phyloP scores from a whole-genome alignment of 2,797 vertebrate genomes.

The Meda fulgida region DNA sequence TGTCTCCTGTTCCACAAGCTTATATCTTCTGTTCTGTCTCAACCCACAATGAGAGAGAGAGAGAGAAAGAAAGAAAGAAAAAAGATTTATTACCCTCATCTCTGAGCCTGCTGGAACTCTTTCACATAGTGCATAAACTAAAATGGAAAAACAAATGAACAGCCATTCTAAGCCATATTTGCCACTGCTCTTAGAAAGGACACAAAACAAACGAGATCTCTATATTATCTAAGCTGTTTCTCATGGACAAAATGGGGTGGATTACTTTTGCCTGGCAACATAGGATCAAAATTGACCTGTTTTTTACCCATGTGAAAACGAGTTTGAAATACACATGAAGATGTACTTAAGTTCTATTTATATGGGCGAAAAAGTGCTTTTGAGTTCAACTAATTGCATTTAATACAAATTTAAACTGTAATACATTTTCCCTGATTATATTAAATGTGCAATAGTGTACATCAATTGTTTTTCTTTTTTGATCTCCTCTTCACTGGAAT shows the following conservation, averaged over 20 bases:
- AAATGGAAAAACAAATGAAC: constrained; percentile 13
- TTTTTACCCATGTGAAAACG: neutral
- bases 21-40: constrained; percentile 23
- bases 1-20: constrained; percentile 21
- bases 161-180: neutral
- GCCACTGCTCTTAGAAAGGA: neutral
- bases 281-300: neutral
- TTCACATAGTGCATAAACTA: neutral
- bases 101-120: constrained; percentile 10
- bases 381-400: neutral
- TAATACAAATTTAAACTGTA: neutral
- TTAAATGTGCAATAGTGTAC: neutral
- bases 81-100: constrained; percentile 37
- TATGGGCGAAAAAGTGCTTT: neutral
- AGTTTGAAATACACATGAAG: neutral
- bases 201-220: neutral
- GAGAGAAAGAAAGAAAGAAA: neutral
- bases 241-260: neutral
- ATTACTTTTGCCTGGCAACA: neutral
- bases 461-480: neutral
- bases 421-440: neutral
- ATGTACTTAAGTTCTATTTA: neutral
- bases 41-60: constrained; percentile 2
- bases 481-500: neutral
- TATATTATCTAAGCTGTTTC: neutral